phyloP scores from a whole-genome alignment of 2,888 invertebrate species.

The Embidobia sp. region DNA sequence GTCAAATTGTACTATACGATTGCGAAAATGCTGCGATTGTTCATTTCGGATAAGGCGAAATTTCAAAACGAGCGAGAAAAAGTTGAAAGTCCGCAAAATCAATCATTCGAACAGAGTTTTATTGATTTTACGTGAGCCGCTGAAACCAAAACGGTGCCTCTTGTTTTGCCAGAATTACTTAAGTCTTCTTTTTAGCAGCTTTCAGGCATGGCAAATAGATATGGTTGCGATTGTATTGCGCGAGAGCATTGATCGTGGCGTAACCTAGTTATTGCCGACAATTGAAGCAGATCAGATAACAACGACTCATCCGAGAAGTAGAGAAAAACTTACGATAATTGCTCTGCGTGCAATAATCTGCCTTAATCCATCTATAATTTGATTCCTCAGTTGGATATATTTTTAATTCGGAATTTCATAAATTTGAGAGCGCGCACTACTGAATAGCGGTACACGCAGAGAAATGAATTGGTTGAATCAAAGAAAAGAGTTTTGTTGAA shows the following conservation, averaged over 20 bases:
- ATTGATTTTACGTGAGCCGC: constrained; percentile 23
- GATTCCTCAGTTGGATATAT: constrained; percentile 35
- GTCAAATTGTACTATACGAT: no score
- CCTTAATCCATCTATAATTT: constrained; percentile 44
- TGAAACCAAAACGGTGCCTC: constrained; percentile 25
- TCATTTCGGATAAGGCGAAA: no score
- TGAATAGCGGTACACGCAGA: no score
- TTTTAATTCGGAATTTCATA: constrained; percentile 30
- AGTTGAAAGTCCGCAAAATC: no score
- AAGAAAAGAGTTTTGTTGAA: no score
- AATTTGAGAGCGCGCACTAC: background rate
- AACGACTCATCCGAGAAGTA: constrained; percentile 49
- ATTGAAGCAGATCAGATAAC: constrained; percentile 64
- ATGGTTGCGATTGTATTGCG: constrained; percentile 56
- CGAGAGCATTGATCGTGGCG: constrained; percentile 58
- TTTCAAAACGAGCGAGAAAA: no score
- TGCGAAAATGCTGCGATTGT: no score
- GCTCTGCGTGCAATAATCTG: constrained; percentile 33
- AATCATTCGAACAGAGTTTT: constrained; percentile 5
- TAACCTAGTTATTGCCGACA: constrained; percentile 63
- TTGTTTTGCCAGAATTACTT: constrained; percentile 39
- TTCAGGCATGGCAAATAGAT: constrained; percentile 53
- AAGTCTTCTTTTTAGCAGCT: constrained; percentile 47
- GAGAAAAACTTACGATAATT: constrained; percentile 56
- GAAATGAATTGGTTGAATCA: no score